Evolutionary conservation across 2,113 vertebrate species (phyloP), one percentile per base, ranked within the genome.

Genomic region (Laticauda colubrina): DNA sequence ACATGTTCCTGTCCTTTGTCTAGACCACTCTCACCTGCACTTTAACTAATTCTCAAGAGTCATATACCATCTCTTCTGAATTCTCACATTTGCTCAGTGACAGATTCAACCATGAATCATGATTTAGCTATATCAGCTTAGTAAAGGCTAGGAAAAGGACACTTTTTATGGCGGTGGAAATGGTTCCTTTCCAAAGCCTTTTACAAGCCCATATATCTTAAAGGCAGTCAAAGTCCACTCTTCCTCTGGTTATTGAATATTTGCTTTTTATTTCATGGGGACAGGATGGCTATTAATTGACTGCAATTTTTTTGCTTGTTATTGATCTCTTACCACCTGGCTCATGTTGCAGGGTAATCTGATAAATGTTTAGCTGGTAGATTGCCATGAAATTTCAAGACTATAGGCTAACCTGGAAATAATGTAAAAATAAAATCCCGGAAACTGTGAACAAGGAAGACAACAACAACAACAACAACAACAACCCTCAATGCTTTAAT

Each of bases 91-190:
- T 45, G 23, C 45, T 9, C 24, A 91, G 64, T 69, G 29, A 61
- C 88, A 90, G 5, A 39, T 29, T 86, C 59, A 91, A 91, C 88
- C 45, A n/a, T 54, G 91, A 94, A 51, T 93, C 91, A 51, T 39
- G 3, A 29, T 91, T 88, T 90, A 86, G 91, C 90, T 91, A 59
- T 90, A 94, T 95, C 90, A 55, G 1, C 4, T 89, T 88, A 75
- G 48, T 89, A 61, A 75, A 85, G 88, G 69, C 51, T 45, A 51
- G 43, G 69, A 92, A 88, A 39, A 89, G 26, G 92, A 88, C 48
- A 55, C 89, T 92, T 81, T 91, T 89, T n/a, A 69, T 69, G 20
- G 90, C 34, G 57, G 55, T 75, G 85, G 59, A 86, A 87, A 15
- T 34, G 61, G 0, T 87, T 29, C 61, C 93, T 61, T 88, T 93